Percentiles rank a stretch among this genome's conserved stretches.
Evolutionary conservation across 2,113 vertebrate genomes (phyloP).

Genomic region (Nipponia nippon): DNA sequence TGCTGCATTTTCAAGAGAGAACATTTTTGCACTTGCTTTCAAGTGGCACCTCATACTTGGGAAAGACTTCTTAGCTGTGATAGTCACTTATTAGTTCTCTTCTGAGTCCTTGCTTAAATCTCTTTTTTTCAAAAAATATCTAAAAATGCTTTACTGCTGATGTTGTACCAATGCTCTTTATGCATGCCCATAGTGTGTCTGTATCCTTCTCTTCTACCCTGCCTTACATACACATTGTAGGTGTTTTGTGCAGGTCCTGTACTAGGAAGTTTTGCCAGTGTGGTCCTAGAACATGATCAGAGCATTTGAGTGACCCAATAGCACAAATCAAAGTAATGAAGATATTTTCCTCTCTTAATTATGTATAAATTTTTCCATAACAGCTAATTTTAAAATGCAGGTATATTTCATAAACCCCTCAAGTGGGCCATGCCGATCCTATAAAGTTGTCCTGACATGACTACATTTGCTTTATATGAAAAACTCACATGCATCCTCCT

Average conservation of each 20-base stretch:
- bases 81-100: background rate
- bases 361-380: background rate
- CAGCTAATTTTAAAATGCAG: background rate
- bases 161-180: background rate
- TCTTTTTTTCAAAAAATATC: background rate
- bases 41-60: background rate
- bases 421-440: background rate
- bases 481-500: background rate
- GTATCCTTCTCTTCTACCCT: background rate
- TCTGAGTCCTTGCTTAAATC: background rate
- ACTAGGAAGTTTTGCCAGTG: background rate
- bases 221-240: rapidly evolving
- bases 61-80: background rate
- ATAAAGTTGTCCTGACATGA: rapidly evolving
- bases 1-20: background rate
- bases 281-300: background rate
- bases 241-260: background rate
- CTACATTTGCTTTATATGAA: background rate
- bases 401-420: background rate
- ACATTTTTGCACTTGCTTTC: background rate
- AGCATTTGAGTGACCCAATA: background rate
- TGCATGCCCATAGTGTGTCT: background rate
- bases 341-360: background rate
- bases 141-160: background rate
- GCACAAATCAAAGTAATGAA: background rate